Base-by-base conservation (phyloP, 2,888 invertebrate genomes). In the Erannis defoliaria region DNA sequence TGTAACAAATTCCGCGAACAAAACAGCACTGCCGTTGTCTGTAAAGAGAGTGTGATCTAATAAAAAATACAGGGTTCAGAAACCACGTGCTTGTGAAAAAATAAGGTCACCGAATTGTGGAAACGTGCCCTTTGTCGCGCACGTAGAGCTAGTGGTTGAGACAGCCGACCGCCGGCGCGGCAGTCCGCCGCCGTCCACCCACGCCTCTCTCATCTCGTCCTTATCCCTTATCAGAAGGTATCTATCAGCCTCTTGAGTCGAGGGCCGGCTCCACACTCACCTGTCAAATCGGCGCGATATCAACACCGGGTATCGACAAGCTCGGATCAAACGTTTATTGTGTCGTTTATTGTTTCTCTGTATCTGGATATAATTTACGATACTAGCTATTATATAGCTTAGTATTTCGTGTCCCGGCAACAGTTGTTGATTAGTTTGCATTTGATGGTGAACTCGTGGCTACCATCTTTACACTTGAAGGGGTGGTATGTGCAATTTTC, bases 191-290 rank as follows among this genome's bases (percentile, higher is more conserved):
- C 74, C 75, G 69, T 71, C 75, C 76, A 71, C 78, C 71, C 68
- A 67, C 71, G 70, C 71, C n/a, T 40, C 46, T 78, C 80, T 77
- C 81, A 77, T 84, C 82, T 80, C 72, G 70, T 75, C 80, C 81
- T 82, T 80, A 85, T 83, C 81, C 84, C 80, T 86, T 87, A 88
- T 89, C 84, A 75, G 69, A 70, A 79, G 74, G 75, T 73, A 57
- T 50, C 61, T 55, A 81, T 77, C 68, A 80, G 68, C 76, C 84
- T 84, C 84, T 85, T 86, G 87, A 86, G 83, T 83, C 58, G 69
- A 70, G 70, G 65, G 75, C 71, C 70, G 66, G 54, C 45, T 58
- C 66, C 46, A 46, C 66, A 70, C 68, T 69, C 74, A 75, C 70
- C 76, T 74, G 73, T 69, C 74, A 71, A 56, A 67, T 65, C 65